phyloP scores from a whole-genome alignment of 2,888 invertebrate genomes.

The Polyommatus icarus region DNA sequence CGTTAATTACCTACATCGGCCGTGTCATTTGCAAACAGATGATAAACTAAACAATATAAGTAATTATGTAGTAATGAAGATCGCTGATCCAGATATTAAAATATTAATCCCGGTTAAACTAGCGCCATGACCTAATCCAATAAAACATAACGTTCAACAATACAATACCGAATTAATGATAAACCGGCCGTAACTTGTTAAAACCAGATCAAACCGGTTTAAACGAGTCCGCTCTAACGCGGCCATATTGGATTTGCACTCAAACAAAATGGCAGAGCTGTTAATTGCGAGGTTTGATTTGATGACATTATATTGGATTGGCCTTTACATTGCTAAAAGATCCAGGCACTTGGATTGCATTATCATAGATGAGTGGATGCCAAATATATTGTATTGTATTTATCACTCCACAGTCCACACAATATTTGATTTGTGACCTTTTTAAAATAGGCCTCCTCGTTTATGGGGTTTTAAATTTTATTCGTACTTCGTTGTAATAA shows the following conservation, averaged over 20 bases:
- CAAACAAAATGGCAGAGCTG: conserved; percentile 19
- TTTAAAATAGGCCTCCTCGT: too few species aligned
- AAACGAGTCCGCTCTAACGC: conserved; percentile 23
- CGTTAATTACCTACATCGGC: not conserved
- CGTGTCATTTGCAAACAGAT: conserved; percentile 5
- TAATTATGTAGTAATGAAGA: conserved; percentile 6
- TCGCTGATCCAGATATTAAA: conserved; percentile 13
- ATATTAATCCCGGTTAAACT: conserved; percentile 16
- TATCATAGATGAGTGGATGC: too few species aligned
- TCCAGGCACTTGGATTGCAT: too few species aligned
- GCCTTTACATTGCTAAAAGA: too few species aligned
- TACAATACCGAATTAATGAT: conserved; percentile 26
- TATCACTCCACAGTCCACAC: too few species aligned
- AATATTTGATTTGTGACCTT: too few species aligned
- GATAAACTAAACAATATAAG: conserved; percentile 2
- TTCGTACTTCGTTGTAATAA: too few species aligned
- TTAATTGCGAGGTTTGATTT: conserved; percentile 22
- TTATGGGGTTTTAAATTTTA: too few species aligned
- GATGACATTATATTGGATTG: conserved; percentile 17
- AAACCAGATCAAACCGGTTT: conserved; percentile 24
- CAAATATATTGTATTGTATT: too few species aligned
- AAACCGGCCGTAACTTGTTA: conserved; percentile 25
- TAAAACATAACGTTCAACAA: conserved; percentile 10
- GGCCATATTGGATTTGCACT: conserved; percentile 27
- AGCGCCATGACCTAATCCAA: conserved; percentile 5